Conservation (phyloP, 1,140 invertebrate genomes). For the Heliconius himera region DNA sequence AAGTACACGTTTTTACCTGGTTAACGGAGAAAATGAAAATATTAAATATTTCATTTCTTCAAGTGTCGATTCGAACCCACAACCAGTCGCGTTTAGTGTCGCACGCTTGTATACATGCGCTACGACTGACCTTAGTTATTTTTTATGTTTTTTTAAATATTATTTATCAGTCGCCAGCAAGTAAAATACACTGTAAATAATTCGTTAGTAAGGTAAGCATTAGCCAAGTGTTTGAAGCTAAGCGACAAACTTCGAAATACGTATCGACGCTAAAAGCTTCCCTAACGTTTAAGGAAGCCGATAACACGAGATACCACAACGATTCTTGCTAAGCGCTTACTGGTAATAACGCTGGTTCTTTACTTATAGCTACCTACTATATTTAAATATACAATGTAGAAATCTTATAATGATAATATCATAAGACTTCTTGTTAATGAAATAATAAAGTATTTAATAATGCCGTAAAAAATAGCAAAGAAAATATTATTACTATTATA, state of each 20-base stretch:
- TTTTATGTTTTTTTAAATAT: neutral
- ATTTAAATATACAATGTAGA: neutral
- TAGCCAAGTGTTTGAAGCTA: constrained; percentile 14
- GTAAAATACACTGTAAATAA: neutral
- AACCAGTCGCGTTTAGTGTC: no score
- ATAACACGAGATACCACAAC: constrained; percentile 29
- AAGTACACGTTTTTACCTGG: no score
- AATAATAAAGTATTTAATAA: neutral
- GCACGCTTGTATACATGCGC: no score
- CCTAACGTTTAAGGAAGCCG: constrained; percentile 17
- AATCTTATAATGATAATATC: neutral
- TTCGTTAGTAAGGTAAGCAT: neutral
- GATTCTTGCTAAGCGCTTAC: constrained; percentile 12
- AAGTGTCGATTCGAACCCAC: no score
- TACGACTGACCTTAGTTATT: neutral
- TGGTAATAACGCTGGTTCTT: neutral
- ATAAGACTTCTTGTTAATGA: neutral
- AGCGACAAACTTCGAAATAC: constrained; percentile 22
- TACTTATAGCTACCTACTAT: neutral
- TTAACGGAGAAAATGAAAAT: no score
- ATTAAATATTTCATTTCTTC: no score
- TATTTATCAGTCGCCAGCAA: neutral
- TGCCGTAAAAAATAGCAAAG: neutral
- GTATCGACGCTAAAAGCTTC: constrained; percentile 25
- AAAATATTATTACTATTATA: no score